A percentile compares a stretch with the other conserved stretches of the same genome.
Conservation (phyloP, 1,140 invertebrate genomes). For the Drosophila pachea region DNA sequence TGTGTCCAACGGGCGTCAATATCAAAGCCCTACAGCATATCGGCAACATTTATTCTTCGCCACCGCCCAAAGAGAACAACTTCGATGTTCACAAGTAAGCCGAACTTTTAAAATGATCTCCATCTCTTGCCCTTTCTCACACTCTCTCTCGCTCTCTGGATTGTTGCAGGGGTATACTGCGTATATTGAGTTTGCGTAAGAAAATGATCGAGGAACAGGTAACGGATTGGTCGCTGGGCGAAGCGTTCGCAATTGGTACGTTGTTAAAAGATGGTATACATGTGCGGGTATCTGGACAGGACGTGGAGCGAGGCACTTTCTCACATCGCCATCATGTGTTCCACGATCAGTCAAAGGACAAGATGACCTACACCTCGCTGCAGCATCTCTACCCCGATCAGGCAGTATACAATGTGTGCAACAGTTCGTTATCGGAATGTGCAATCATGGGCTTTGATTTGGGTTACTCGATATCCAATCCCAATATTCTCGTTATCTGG, state of each 20-base stretch:
- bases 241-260: constrained; percentile 99
- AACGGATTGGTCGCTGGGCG: constrained; percentile 98
- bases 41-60: constrained; percentile 92
- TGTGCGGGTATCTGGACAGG: constrained; percentile 97
- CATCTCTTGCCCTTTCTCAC: too few relatives aligned
- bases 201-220: constrained; percentile 94
- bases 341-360: constrained; percentile 97
- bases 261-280: constrained; percentile 94
- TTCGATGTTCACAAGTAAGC: constrained; percentile 91
- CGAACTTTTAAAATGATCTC: neutral
- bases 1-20: constrained; percentile 92
- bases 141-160: too few relatives aligned
- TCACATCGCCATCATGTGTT: constrained; percentile 96
- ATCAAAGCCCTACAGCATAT: constrained; percentile 95
- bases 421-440: constrained; percentile 98
- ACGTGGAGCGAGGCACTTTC: constrained; percentile 99
- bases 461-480: constrained; percentile 99
- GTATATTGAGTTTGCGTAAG: constrained; percentile 91
- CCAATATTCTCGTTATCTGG: constrained; percentile 98
- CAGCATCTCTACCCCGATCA: constrained; percentile 96
- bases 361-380: constrained; percentile 93
- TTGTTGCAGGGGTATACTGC: constrained; percentile 68
- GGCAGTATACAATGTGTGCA: constrained; percentile 96
- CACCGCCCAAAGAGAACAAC: constrained; percentile 95
- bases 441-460: constrained; percentile 94